Evolutionary conservation across 2,888 invertebrate species (phyloP).

Genomic region (Margaritifera margaritifera): DNA sequence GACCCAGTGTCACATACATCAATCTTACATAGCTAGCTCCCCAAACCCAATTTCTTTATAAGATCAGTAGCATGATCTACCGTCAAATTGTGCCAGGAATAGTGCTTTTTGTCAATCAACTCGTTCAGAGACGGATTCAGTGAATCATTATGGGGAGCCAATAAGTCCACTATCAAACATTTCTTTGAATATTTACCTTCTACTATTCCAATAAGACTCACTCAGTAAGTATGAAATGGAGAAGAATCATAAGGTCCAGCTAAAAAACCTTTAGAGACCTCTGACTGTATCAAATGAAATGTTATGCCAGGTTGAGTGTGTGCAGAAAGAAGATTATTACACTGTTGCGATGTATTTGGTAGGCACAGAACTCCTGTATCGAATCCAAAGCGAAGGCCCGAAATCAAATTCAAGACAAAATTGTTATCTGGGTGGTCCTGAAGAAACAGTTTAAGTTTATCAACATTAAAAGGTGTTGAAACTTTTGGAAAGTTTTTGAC

Average conservation of each 20-base stretch:
- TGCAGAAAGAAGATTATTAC: constrained; percentile 9
- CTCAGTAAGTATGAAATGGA: constrained; percentile 8
- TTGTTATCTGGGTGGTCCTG: constrained; percentile 4
- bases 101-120: constrained; percentile 11
- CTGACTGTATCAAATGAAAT: background rate
- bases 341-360: constrained; percentile 1
- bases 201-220: constrained; percentile 15
- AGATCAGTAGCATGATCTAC: constrained; percentile 16
- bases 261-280: constrained; percentile 9
- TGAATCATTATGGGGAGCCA: constrained; percentile 9
- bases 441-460: background rate
- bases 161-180: constrained; percentile 14
- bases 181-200: constrained; percentile 19
- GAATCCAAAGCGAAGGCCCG: constrained; percentile 11
- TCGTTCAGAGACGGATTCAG: constrained; percentile 12
- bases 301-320: background rate
- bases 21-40: constrained; percentile 7
- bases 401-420: too few species aligned
- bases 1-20: constrained; percentile 18
- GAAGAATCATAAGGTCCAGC: constrained; percentile 10
- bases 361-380: constrained; percentile 10
- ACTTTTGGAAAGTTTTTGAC: background rate
- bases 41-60: constrained; percentile 8
- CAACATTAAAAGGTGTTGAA: constrained; percentile 4
- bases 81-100: constrained; percentile 11